Percentiles rank a stretch among this genome's conserved stretches.
Conservation (phyloP, 2,113 vertebrate species). For the Anhinga anhinga region DNA sequence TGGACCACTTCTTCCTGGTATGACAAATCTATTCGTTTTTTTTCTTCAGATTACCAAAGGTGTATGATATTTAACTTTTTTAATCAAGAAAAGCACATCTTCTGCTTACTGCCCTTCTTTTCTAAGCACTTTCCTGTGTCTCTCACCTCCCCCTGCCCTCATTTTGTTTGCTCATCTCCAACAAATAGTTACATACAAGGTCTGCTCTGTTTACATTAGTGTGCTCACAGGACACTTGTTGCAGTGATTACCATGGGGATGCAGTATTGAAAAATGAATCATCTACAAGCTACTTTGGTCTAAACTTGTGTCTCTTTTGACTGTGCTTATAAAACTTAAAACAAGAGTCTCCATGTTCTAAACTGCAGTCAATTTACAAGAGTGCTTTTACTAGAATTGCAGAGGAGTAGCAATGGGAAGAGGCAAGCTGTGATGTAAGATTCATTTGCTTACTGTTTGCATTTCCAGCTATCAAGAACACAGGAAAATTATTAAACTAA, state of each 20-base stretch:
- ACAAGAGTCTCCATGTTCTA: not conserved
- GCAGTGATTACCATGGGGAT: not conserved
- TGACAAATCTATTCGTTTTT: not conserved
- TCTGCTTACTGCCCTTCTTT: not conserved
- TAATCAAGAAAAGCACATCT: not conserved
- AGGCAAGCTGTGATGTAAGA: not conserved
- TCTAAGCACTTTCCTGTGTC: not conserved
- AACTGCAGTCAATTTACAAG: not conserved
- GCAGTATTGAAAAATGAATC: not conserved
- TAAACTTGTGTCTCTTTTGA: not conserved
- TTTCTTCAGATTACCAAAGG: not conserved
- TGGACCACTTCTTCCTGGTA: not conserved
- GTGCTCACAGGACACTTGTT: not conserved
- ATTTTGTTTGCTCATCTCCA: not conserved
- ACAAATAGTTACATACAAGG: not conserved
- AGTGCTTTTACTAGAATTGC: not conserved
- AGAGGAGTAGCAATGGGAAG: not conserved
- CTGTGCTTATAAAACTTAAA: not conserved
- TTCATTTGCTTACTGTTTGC: not conserved
- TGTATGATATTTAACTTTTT: not conserved
- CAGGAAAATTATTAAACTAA: not conserved
- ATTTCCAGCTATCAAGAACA: not conserved
- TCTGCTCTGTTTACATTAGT: not conserved
- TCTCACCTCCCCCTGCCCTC: fast-evolving
- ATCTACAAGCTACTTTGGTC: not conserved